Evolutionary conservation across 2,888 invertebrate genomes (phyloP).

Genomic region (Gastrophysa polygoni): DNA sequence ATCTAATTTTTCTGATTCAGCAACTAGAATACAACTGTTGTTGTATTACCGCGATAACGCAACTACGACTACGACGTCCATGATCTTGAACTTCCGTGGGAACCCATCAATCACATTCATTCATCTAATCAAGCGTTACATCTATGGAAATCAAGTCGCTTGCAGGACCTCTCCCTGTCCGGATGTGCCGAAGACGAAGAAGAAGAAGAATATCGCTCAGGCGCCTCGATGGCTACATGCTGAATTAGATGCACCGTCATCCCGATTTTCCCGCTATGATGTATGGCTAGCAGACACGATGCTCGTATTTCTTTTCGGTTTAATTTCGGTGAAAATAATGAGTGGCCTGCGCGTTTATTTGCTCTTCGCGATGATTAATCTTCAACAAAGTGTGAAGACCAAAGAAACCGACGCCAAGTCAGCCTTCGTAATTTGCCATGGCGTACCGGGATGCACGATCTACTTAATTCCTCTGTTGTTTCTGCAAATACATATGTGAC

Average conservation of each 20-base stretch:
- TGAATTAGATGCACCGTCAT: constrained; percentile 54
- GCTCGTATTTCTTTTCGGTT: constrained; percentile 46
- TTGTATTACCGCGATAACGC: no score
- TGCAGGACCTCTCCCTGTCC: no score
- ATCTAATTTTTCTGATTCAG: no score
- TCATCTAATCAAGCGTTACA: no score
- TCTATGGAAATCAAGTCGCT: no score
- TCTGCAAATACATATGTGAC: not conserved
- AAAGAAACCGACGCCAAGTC: constrained; percentile 27
- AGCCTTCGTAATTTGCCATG: constrained; percentile 24
- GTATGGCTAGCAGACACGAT: constrained; percentile 50
- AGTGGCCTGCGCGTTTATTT: constrained; percentile 37
- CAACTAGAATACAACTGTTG: no score
- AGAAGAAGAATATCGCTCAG: constrained; percentile 42
- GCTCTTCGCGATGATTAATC: constrained; percentile 39
- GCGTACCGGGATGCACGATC: constrained; percentile 11
- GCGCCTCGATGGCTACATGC: constrained; percentile 54
- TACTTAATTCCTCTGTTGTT: not conserved
- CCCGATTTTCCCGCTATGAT: constrained; percentile 46
- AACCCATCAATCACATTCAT: no score
- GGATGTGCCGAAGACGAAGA: no score
- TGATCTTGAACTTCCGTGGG: no score
- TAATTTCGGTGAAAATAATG: constrained; percentile 48
- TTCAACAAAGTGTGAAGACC: constrained; percentile 33
- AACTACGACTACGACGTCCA: no score